Percentiles rank a stretch among this genome's conserved stretches.
These are phyloP conservation scores for Cynodonichthys magdalenae DNA, from an alignment of 2,797 vertebrate genomes.

Conservation along the genomic window DNA sequence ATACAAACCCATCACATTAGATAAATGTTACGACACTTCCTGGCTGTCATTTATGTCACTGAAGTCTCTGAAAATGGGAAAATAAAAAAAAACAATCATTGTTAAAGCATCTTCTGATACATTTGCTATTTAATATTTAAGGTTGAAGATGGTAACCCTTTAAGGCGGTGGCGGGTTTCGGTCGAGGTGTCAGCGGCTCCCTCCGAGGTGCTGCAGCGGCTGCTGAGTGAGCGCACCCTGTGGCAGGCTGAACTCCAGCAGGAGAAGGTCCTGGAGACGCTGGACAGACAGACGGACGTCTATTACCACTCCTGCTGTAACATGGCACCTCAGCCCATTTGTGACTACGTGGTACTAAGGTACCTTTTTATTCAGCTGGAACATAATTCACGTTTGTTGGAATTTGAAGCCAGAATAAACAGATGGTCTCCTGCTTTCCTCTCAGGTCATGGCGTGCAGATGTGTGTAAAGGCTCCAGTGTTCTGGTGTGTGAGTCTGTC, in stretches of 20 bases:
- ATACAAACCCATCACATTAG: too few species aligned
- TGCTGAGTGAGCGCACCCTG: conserved; percentile 87
- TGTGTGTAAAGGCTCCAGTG: conserved; percentile 86
- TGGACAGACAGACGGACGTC: conserved; percentile 91
- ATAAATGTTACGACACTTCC: too few species aligned
- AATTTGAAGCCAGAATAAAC: conserved; percentile 1
- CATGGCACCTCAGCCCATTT: conserved; percentile 90
- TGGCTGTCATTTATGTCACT: too few species aligned
- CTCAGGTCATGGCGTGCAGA: conserved; percentile 90
- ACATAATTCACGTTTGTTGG: background rate
- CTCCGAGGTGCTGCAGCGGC: conserved; percentile 84
- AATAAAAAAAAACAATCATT: too few species aligned
- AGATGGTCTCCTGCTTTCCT: background rate
- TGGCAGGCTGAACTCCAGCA: conserved; percentile 87
- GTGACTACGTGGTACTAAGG: conserved; percentile 92
- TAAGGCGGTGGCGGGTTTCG: conserved; percentile 87
- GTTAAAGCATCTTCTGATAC: background rate
- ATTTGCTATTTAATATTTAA: conserved; percentile 44
- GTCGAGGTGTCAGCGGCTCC: conserved; percentile 87
- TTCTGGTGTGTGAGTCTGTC: conserved; percentile 87
- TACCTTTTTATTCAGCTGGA: conserved; percentile 46
- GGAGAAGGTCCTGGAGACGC: conserved; percentile 87
- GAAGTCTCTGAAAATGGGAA: background rate
- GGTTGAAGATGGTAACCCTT: conserved; percentile 90
- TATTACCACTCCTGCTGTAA: conserved; percentile 88